Evolutionary conservation across 2,113 vertebrate genomes (phyloP).

Genomic region (Bufo bufo): DNA sequence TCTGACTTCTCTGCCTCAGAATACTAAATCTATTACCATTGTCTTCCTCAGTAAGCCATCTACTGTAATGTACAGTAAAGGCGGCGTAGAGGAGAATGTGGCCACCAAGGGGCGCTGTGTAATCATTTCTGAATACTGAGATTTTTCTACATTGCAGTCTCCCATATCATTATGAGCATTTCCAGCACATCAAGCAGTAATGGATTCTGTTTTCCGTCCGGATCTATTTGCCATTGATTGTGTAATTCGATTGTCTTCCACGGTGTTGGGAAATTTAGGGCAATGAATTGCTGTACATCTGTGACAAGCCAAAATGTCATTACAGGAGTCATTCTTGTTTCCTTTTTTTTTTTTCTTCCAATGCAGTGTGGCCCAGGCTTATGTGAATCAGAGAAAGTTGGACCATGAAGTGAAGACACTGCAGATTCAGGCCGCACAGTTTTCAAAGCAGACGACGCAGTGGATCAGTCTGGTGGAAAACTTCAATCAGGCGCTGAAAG

Average conservation of each 20-base stretch:
- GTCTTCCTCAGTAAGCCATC: no score
- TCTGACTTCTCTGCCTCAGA: no score
- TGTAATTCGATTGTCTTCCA: neutral
- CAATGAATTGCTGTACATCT: neutral
- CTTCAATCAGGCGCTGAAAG: slow-evolving; percentile 96
- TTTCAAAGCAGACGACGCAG: slow-evolving; percentile 92
- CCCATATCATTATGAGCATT: neutral
- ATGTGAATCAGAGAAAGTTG: slow-evolving; percentile 92
- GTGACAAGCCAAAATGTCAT: neutral
- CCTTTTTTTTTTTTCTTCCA: neutral
- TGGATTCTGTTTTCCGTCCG: neutral
- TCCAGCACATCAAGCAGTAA: neutral
- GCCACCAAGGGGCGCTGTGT: neutral
- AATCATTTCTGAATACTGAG: neutral
- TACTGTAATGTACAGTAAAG: no score
- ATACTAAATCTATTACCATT: neutral
- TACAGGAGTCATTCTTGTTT: neutral
- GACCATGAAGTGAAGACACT: slow-evolving; percentile 95
- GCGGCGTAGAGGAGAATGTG: neutral
- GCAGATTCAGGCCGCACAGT: slow-evolving; percentile 90
- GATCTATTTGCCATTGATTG: neutral
- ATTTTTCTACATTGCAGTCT: neutral
- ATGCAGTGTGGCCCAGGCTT: slow-evolving; percentile 89
- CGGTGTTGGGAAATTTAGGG: neutral
- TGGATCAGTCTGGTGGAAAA: slow-evolving; percentile 97